These are phyloP conservation scores for Crocidura indochinensis DNA, from an alignment of 2,797 vertebrate species.

Conservation along the genomic window DNA sequence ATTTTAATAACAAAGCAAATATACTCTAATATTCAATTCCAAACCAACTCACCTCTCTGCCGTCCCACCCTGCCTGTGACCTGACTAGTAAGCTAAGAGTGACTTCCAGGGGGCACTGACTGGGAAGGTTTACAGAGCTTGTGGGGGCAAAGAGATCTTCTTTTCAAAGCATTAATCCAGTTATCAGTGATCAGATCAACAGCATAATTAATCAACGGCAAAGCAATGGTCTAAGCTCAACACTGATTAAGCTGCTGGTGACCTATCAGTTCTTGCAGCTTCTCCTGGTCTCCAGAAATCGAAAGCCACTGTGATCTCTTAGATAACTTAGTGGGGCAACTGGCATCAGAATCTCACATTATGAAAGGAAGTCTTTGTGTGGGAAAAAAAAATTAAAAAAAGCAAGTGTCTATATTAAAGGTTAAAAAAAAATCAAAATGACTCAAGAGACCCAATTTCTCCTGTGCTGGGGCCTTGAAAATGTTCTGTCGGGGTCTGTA, in stretches of 20 bases:
- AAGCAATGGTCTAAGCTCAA: constrained; percentile 57
- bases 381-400: background rate
- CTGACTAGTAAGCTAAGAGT: background rate
- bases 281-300: constrained; percentile 66
- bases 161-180: constrained; percentile 74
- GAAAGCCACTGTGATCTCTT: constrained; percentile 50
- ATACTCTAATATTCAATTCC: constrained; percentile 71
- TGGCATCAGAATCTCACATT: constrained; percentile 27
- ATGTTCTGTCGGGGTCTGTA: background rate
- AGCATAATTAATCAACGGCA: constrained; percentile 73
- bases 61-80: background rate
- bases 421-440: background rate
- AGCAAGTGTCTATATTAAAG: background rate
- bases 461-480: background rate
- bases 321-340: background rate
- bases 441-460: background rate
- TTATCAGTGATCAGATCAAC: constrained; percentile 71
- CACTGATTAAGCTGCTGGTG: constrained; percentile 45
- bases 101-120: background rate
- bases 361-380: constrained; percentile 64
- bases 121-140: background rate
- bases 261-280: constrained; percentile 42
- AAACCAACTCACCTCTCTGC: constrained; percentile 18
- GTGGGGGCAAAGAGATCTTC: constrained; percentile 33
- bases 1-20: constrained; percentile 78